Evolutionary conservation across 2,888 invertebrate species (phyloP), one percentile per base, ranked within the genome.

Genomic region (Hipparchia sbordonii): DNA sequence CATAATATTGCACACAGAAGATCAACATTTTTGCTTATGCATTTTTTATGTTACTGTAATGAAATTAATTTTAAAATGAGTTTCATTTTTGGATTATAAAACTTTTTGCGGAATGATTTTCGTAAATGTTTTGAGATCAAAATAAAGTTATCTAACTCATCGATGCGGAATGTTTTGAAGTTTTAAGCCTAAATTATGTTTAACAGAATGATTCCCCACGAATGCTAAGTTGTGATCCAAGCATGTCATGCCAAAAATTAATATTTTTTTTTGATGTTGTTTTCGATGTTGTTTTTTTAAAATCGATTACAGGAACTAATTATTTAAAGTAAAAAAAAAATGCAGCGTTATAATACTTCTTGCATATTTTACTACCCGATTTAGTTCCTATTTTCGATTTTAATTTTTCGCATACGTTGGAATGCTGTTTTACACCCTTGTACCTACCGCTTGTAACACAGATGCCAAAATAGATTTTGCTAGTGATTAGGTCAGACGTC

Each of bases 231-330:
- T 71, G 71, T 72, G 75, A 74, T 73, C 67, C 62, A 73, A 75
- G 92, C 92, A 90, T 92, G 92, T 89, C 90, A 90, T 90, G 91
- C 91, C 91, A 88, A 86, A 59, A 71, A 70, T 71, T 65, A 72
- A 71, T 71, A 62, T 67, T 67, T 51, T 80, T 51, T 80, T 78
- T 84, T 85, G 82, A 84, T 77, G 75, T 75, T 76, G 77, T 80
- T 80, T 79, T 81, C 82, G 77, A 79, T 82, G 82, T 81, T 86
- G 84, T 86, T 80, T 79, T 83, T 83, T 85, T 88, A 89, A 89
- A 67, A 74, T 63, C 71, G 73, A 75, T 69, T 57, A 74, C 70
- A 45, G 66, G 74, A 72, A 54, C 23, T 52, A 54, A 33, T 61
- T 54, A 9, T 69, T 33, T n/a, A 39, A 39, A n/a, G n/a, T n/a